phyloP scores from a whole-genome alignment of 2,888 invertebrate species.

The Drosophila picticornis region DNA sequence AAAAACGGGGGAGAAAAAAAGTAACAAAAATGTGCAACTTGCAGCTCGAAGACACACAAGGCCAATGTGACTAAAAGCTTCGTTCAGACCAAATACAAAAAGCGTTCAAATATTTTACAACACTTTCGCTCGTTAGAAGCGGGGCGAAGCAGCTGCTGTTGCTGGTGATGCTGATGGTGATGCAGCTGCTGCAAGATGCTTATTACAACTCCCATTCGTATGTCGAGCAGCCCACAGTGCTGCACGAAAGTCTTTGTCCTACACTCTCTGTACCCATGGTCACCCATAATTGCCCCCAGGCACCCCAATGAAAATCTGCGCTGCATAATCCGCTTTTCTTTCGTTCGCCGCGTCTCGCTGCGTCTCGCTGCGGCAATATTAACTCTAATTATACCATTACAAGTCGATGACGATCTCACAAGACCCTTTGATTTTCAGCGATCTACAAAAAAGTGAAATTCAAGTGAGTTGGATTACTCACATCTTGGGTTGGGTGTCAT shows the following conservation, averaged over 20 bases:
- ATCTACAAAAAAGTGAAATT: slow-evolving; percentile 57
- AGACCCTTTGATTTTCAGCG: slow-evolving; percentile 45
- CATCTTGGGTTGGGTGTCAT: slow-evolving; percentile 2
- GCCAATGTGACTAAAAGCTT: slow-evolving; percentile 42
- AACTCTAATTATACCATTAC: slow-evolving; percentile 66
- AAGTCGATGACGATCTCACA: slow-evolving; percentile 42
- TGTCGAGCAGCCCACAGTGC: slow-evolving; percentile 36
- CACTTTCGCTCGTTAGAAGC: slow-evolving; percentile 82
- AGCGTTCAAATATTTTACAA: slow-evolving; percentile 70
- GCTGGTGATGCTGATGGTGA: not conserved
- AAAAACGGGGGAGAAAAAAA: slow-evolving; percentile 48
- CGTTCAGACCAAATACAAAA: slow-evolving; percentile 23
- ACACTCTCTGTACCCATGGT: slow-evolving; percentile 63
- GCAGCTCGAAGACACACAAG: slow-evolving; percentile 31
- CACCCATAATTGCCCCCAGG: slow-evolving; percentile 63
- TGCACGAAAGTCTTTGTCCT: slow-evolving; percentile 43
- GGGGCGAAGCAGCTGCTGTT: slow-evolving; percentile 42
- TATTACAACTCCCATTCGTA: slow-evolving; percentile 8
- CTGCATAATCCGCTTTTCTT: slow-evolving; percentile 65
- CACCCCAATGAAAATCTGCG: not conserved
- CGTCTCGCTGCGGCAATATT: slow-evolving; percentile 40
- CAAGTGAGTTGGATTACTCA: slow-evolving; percentile 59
- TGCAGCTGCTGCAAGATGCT: slow-evolving; percentile 2
- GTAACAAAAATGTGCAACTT: slow-evolving; percentile 50
- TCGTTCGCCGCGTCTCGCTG: slow-evolving; percentile 34